Conservation (phyloP, 2,113 vertebrate species). For the Catharus minimus region DNA sequence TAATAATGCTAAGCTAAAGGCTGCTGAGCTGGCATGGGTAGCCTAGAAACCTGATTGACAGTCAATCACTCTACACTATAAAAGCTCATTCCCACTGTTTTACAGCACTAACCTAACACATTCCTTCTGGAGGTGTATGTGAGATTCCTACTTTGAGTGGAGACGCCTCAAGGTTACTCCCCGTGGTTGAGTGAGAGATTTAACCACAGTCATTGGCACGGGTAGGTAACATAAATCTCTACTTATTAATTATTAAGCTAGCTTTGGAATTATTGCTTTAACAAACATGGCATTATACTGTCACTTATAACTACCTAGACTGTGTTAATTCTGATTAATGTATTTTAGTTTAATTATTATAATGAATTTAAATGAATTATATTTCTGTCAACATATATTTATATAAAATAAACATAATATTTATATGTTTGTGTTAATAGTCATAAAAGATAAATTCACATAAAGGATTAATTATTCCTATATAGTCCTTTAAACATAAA, state of each 20-base stretch:
- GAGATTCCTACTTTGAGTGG: background rate
- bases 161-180: fast-evolving
- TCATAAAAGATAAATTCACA: background rate
- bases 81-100: background rate
- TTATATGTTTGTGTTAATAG: background rate
- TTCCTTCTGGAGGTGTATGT: background rate
- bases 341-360: background rate
- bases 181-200: background rate
- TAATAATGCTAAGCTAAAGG: background rate
- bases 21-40: fast-evolving
- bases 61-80: background rate
- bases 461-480: background rate
- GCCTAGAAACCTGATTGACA: background rate
- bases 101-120: background rate
- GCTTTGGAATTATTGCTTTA: background rate
- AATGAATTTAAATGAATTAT: background rate
- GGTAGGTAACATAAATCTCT: background rate
- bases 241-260: background rate
- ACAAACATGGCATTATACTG: background rate
- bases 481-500: background rate
- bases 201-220: background rate
- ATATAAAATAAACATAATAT: background rate
- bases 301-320: background rate
- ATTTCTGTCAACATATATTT: background rate
- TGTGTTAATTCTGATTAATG: background rate